These are phyloP conservation scores for Temnothorax curvispinosus DNA, from an alignment of 1,140 invertebrate genomes.

Conservation along the genomic window DNA sequence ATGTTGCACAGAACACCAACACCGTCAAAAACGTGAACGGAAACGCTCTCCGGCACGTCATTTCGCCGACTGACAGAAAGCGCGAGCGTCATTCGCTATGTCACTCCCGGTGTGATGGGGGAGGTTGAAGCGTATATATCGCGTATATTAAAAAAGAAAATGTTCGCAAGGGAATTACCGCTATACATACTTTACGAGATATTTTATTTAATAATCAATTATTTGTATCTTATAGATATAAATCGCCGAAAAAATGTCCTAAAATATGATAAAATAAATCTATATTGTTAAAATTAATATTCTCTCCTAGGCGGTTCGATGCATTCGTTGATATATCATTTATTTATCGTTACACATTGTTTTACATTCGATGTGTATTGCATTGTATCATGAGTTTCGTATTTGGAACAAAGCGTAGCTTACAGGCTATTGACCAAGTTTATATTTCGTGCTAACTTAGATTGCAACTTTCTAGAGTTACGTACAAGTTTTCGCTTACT, in stretches of 20 bases:
- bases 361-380: neutral
- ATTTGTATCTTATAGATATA: neutral
- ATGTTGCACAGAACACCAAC: constrained; percentile 41
- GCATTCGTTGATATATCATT: neutral
- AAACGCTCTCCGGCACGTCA: constrained; percentile 73
- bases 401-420: neutral
- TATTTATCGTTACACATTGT: constrained; percentile 5
- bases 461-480: neutral
- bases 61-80: constrained; percentile 75
- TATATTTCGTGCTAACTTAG: neutral
- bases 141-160: constrained; percentile 21
- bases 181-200: neutral
- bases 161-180: neutral
- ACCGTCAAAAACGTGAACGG: constrained; percentile 62
- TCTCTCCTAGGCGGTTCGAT: neutral
- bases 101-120: constrained; percentile 22
- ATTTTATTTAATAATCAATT: neutral
- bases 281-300: constrained; percentile 17
- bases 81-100: constrained; percentile 39
- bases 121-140: constrained; percentile 14
- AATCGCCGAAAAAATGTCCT: neutral
- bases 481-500: neutral
- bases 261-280: neutral
- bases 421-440: neutral
- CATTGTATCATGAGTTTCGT: neutral